A percentile compares a stretch with the other conserved stretches of the same genome.
phyloP scores from a whole-genome alignment of 2,797 vertebrate species.

The Cetoscarus ocellatus region DNA sequence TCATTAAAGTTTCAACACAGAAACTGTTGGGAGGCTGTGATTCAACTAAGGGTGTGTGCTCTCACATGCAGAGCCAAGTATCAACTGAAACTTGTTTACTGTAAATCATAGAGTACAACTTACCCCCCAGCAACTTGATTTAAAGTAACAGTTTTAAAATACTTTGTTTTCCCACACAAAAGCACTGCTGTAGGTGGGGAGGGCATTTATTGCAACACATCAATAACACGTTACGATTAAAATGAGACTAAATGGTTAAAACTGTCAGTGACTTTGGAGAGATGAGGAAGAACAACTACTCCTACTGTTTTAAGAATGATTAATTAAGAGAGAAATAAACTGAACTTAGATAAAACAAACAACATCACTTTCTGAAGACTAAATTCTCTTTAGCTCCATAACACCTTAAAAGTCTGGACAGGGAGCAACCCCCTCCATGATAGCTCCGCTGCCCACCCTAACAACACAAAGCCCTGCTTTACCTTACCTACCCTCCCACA shows the following conservation, averaged over 20 bases:
- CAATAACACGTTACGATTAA: background rate
- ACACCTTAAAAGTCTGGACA: too few species aligned
- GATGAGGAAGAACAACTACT: background rate
- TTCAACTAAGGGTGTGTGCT: conserved; percentile 29
- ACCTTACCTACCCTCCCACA: too few species aligned
- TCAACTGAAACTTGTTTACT: conserved; percentile 40
- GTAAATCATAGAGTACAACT: conserved; percentile 37
- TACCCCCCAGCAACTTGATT: conserved; percentile 38
- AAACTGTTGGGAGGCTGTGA: conserved; percentile 27
- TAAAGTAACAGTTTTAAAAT: conserved; percentile 37
- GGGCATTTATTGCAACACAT: background rate
- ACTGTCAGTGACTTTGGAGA: background rate
- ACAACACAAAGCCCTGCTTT: too few species aligned
- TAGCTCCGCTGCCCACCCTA: too few species aligned
- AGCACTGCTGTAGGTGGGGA: background rate
- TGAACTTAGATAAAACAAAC: too few species aligned
- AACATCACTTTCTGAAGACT: too few species aligned
- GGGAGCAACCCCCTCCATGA: too few species aligned
- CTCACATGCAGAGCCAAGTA: conserved; percentile 49
- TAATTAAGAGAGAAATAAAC: too few species aligned
- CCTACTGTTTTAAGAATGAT: too few species aligned
- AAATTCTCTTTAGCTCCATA: too few species aligned
- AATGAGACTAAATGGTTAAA: background rate
- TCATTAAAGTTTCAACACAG: conserved; percentile 35
- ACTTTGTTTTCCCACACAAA: conserved; percentile 34